Evolutionary conservation across 1,140 invertebrate species (phyloP), one percentile per base, ranked within the genome.

Genomic region (Aphelinus certus): DNA sequence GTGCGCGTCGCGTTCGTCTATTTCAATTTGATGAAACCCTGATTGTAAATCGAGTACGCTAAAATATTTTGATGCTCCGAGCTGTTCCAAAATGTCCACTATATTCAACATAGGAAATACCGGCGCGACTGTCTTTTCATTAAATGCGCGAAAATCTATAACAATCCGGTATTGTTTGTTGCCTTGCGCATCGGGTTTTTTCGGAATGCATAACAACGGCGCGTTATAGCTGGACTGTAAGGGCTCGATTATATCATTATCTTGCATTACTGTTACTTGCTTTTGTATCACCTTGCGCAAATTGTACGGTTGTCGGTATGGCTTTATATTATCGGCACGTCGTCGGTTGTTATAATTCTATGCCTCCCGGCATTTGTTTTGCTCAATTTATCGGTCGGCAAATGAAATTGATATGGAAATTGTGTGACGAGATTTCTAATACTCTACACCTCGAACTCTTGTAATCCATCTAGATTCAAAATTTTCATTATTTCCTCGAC

Each of bases 31-130:
- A 80, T 83, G 88, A 79, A 88, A 91, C 3, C 90, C 91, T 55
- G 78, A 83, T 3, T 79, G 81, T 53, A 90, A 76, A 79, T 90
- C 88, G 1, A 89, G 71, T 0, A 81, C 78, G 4, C 81, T 77
- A 88, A 88, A 64, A 58, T 80, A 86, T 55, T 77, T 79, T 4
- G 79, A 70, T 2, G 79, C 80, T 6, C 78, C 80, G 46, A 90
- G 63, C 9, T 78, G 75, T 67, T 88, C 81, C 7, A 81, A 42
- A 46, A 82, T 83, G 6, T 88, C 84, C 4, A 83, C 80, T 4
- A 90, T 88, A 61, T 88, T 84, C 0, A 90, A 89, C 6, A 92
- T 65, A 0, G 90, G 90, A 78, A 86, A 91, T 26, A 26, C 26
- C 80, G 79, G 75, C 90, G 89, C 71, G 0, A 80, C 60, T 2